These are phyloP conservation scores for Pseudeuparius sepicola DNA, from an alignment of 2,888 invertebrate genomes.

Conservation along the genomic window DNA sequence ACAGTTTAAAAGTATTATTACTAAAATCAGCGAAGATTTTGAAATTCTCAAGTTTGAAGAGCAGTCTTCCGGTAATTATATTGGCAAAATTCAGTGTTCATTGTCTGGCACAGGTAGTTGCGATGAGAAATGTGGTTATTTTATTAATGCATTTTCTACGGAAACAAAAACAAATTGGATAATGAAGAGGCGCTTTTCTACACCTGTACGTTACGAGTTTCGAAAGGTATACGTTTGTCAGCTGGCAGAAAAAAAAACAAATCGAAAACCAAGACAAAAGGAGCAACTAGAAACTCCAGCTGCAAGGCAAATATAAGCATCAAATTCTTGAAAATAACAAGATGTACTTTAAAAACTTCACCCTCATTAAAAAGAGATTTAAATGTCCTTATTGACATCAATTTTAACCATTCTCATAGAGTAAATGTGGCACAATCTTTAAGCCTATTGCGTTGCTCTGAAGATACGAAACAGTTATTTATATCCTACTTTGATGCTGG, in stretches of 20 bases:
- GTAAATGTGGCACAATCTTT: conserved; percentile 19
- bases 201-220: too few species aligned
- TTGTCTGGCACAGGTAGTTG: conserved; percentile 2
- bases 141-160: conserved; percentile 4
- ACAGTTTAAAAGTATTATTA: too few species aligned
- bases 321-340: conserved; percentile 20
- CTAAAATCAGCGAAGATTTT: not conserved
- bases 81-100: conserved; percentile 5
- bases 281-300: conserved; percentile 18
- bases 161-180: conserved; percentile 3
- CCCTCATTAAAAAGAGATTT: conserved; percentile 11
- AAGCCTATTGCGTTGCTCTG: conserved; percentile 22
- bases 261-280: conserved; percentile 21
- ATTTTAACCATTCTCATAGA: conserved; percentile 21
- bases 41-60: not conserved
- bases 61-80: conserved; percentile 3
- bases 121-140: conserved; percentile 3
- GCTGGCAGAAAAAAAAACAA: conserved; percentile 21
- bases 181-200: too few species aligned
- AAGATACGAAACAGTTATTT: conserved; percentile 22
- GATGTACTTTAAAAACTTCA: conserved; percentile 20
- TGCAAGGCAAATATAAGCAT: conserved; percentile 17
- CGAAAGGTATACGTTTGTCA: conserved; percentile 7
- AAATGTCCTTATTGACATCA: conserved; percentile 16
- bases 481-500: conserved; percentile 21